These are phyloP conservation scores for Notocelia uddmanniana DNA, from an alignment of 2,888 invertebrate genomes.

Conservation along the genomic window DNA sequence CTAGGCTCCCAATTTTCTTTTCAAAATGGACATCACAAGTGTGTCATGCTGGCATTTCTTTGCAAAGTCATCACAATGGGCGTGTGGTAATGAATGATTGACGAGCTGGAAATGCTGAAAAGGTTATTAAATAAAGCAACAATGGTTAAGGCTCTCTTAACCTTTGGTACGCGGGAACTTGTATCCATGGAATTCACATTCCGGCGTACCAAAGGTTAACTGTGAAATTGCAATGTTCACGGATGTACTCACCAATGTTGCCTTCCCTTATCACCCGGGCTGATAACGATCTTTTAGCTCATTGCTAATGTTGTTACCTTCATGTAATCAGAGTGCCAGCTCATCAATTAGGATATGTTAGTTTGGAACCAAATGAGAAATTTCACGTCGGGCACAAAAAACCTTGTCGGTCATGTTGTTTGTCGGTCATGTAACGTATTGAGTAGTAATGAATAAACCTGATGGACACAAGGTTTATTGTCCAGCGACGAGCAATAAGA, in stretches of 20 bases:
- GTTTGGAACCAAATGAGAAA: background rate
- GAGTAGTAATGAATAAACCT: background rate
- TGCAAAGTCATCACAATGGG: background rate
- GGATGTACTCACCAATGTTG: background rate
- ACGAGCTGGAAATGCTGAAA: background rate
- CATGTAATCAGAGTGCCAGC: background rate
- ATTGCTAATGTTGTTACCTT: background rate
- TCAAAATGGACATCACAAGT: background rate
- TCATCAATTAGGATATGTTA: conserved; percentile 2
- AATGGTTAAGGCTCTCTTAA: background rate
- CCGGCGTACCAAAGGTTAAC: too few relatives aligned
- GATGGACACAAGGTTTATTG: background rate
- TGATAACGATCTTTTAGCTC: background rate
- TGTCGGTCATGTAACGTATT: background rate
- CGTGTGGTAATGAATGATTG: background rate
- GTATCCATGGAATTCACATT: too few relatives aligned
- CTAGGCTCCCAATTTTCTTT: background rate
- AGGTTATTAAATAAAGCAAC: background rate
- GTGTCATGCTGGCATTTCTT: background rate
- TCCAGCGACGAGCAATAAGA: background rate
- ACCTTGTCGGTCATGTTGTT: background rate
- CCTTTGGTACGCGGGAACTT: background rate
- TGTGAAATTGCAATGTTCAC: too few relatives aligned
- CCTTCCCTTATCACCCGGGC: background rate
- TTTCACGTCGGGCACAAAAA: conserved; percentile 1